Conservation (phyloP, 2,797 vertebrate species). For the Muscicapa comitata region DNA sequence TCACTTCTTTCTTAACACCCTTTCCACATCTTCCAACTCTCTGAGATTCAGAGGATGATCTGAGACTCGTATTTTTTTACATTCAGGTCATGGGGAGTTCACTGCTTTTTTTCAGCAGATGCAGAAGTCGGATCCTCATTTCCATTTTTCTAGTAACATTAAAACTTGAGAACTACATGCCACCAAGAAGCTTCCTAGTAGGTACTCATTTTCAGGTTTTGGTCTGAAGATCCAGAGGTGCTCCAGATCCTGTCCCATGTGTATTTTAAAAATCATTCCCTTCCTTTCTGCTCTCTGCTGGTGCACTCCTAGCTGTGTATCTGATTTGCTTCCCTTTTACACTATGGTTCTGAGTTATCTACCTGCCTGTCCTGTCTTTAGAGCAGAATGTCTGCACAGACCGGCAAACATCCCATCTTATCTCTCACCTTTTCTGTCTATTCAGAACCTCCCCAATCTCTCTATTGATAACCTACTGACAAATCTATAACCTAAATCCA, state of each 20-base stretch:
- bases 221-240: neutral
- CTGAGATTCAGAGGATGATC: neutral
- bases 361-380: neutral
- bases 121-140: neutral
- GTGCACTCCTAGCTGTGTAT: neutral
- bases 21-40: neutral
- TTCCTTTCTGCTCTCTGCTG: neutral
- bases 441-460: neutral
- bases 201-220: neutral
- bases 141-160: neutral
- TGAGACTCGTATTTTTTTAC: neutral
- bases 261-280: neutral
- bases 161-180: neutral
- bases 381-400: neutral
- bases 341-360: neutral
- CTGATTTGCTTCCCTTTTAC: neutral
- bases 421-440: neutral
- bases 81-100: neutral
- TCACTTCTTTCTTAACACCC: neutral
- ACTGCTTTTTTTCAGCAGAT: neutral
- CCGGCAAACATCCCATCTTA: neutral
- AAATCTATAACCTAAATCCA: neutral
- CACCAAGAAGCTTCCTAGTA: neutral
- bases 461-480: neutral
- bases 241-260: neutral